Base-by-base conservation (phyloP, 2,888 invertebrate species). In the Sarcophaga caerulescens region DNA sequence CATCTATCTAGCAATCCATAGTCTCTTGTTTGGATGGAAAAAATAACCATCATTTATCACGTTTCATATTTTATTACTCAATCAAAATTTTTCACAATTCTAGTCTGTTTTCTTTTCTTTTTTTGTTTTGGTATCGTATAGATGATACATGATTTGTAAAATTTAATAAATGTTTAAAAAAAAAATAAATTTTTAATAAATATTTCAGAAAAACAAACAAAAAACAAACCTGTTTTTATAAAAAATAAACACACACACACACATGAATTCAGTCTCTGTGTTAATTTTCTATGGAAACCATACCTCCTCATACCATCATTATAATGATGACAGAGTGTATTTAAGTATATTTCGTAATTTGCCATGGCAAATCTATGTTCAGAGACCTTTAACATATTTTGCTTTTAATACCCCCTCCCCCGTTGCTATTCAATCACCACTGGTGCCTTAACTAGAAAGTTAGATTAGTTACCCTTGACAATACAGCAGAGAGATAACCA, bases 381-480 rank as follows among this genome's bases (percentile, higher is more conserved):
- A 75, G 52, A 62, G 76, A 62, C 60, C 66, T 77, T 82, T 47
- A 77, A 44, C n/a, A 19, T 59, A 68, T 66, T 65, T 57, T 35
- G 8, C 10, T 35, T 35, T 35, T 8, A 1, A 25, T 12, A 10
- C 12, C 23, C 35, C 52, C 44, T 45, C 5, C 19, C 35, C 11
- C 35, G 4, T n/a, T 60, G 21, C 44, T 70, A 17, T 57, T 21
- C 14, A 63, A 65, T 23, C 44, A 60, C 19, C 70, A 25, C 25
- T 25, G 25, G 25, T 6, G 35, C 8, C 35, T 35, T 35, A 35
- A 35, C 10, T 35, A n/a, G 17, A 8, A 76, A 77, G 65, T 23
- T 78, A 74, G 68, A 74, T 57, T 63, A 85, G 76, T 81, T 85
- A 79, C 82, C 85, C 85, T 76, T 85, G 85, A 71, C 75, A 85